Evolutionary conservation across 2,888 invertebrate genomes (phyloP), one percentile per base, ranked within the genome.

Genomic region (Athalia cordata): DNA sequence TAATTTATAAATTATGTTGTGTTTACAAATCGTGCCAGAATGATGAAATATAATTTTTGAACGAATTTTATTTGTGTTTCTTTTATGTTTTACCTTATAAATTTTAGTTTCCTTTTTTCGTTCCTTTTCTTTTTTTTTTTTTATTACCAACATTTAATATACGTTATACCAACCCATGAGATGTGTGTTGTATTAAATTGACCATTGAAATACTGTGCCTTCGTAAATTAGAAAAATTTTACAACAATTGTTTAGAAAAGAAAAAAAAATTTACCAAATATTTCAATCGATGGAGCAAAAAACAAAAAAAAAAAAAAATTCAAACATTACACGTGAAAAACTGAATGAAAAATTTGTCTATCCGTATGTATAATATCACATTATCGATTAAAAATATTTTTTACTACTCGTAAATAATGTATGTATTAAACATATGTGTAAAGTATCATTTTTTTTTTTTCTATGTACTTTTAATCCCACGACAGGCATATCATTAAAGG

Each of bases 1-100:
- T 89, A 89, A 89, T 89, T 89, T 89, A 88, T 89, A 89, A 89
- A 88, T 88, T 88, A 89, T 89, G 89, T 89, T 89, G 89, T 89
- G 87, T 88, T 89, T 87, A 86, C 49, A 89, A 85, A 83, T 85
- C 89, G 88, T 89, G 89, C 88, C 89, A 89, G 88, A 88, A 86
- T 89, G 88, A 89, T 85, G 84, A 89, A 88, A 90, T 89, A 89
- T 89, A 89, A 90, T 89, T 89, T 89, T 89, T 89, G 89, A 89
- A 89, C 85, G 85, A 87, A 88, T 65, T 65, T 77, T 77, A 29
- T 62, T 49, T 43, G 11, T 5, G 66, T 43, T 66, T n/a, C n/a
- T 66, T 66, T 66, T 64, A n/a, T 9, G 11, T 29, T 65, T 49
- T 50, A 43, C 8, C 65, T 55, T 52, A 66, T 43, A 11, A n/a